A percentile compares a stretch with the other conserved stretches of the same genome.
Conservation (phyloP, 92 coral and sea anemone genomes). For the Palythoa grandis region DNA sequence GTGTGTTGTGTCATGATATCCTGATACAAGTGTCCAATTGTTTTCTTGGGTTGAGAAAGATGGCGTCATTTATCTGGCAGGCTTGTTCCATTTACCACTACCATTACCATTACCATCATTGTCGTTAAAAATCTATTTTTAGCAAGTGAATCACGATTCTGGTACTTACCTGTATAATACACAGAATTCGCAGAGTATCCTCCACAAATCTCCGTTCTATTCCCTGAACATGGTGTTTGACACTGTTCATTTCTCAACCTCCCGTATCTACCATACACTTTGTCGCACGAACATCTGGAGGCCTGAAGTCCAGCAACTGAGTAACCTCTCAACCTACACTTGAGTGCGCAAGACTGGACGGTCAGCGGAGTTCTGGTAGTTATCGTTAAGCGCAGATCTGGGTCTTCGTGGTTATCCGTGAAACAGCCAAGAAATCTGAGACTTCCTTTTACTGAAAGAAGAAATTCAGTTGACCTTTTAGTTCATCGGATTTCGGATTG, state of each 20-base stretch:
- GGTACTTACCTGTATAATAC: conserved; percentile 83
- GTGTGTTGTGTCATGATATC: too few relatives aligned
- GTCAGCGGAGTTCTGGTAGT: conserved; percentile 71
- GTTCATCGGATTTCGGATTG: too few relatives aligned
- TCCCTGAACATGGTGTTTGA: conserved; percentile 69
- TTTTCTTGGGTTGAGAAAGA: too few relatives aligned
- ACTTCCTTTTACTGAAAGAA: conserved; percentile 33
- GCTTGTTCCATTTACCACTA: too few relatives aligned
- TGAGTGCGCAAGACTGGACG: conserved; percentile 67
- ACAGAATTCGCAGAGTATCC: conserved; percentile 83
- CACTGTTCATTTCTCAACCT: conserved; percentile 76
- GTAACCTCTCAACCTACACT: conserved; percentile 66
- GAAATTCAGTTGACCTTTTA: background rate
- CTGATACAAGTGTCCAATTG: too few relatives aligned
- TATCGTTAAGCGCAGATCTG: conserved; percentile 52
- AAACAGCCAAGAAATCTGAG: conserved; percentile 81
- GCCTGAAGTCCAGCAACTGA: conserved; percentile 87
- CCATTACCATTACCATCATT: too few relatives aligned
- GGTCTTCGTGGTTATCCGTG: conserved; percentile 65
- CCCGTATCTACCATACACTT: conserved; percentile 82
- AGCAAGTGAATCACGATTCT: too few relatives aligned
- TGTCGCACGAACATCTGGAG: conserved; percentile 79
- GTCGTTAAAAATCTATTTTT: too few relatives aligned
- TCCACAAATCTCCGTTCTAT: conserved; percentile 84
- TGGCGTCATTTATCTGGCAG: too few relatives aligned